Evolutionary conservation across 2,797 vertebrate genomes (phyloP).

Genomic region (Sebastes trivittatus): DNA sequence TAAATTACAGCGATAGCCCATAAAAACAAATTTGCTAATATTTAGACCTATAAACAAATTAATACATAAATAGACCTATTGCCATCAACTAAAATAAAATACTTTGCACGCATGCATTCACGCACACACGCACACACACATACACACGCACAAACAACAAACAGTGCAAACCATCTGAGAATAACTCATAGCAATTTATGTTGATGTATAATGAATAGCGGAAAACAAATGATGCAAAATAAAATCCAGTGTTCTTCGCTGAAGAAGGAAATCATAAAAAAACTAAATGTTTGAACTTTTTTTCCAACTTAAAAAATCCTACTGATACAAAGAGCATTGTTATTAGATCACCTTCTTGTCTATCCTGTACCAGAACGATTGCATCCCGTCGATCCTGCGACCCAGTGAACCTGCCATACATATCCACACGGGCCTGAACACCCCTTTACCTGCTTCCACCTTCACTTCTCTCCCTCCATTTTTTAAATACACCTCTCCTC

Average conservation of each 20-base stretch:
- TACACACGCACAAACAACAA: background rate
- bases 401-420: background rate
- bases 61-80: too few relatives aligned
- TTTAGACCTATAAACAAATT: too few relatives aligned
- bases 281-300: background rate
- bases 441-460: background rate
- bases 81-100: too few relatives aligned
- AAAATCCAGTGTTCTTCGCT: background rate
- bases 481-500: constrained; percentile 47
- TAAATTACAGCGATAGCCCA: too few relatives aligned
- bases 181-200: too few relatives aligned
- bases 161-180: background rate
- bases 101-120: too few relatives aligned
- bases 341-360: background rate
- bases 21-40: too few relatives aligned
- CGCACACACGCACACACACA: too few relatives aligned
- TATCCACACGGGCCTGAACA: background rate
- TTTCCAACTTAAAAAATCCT: background rate
- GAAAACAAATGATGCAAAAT: background rate
- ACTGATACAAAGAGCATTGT: background rate
- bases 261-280: too few relatives aligned
- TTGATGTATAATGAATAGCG: background rate
- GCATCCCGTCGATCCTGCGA: background rate
- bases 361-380: background rate
- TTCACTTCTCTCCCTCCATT: background rate